Base-by-base conservation (phyloP, 2,113 vertebrate genomes). In the Corythaeola cristata region DNA sequence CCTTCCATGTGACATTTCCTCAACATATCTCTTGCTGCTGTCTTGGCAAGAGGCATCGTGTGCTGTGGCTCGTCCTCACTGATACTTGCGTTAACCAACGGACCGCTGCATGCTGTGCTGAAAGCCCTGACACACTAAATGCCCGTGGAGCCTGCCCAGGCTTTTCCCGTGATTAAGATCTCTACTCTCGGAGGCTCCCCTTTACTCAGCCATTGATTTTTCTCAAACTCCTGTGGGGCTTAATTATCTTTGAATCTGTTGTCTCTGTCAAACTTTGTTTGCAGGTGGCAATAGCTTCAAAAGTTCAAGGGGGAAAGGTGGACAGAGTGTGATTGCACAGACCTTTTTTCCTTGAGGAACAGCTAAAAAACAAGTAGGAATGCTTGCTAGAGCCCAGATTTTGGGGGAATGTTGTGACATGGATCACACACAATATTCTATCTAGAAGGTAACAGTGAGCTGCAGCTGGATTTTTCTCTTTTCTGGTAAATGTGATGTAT, bases 1-100 rank as follows among this genome's bases (percentile, higher is more conserved):
- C 77, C n/a, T 79, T 72, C 12, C 0, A 0, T 82, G 77, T 92
- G 73, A 47, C 4, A 0, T 75, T 85, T 44, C 47, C 69, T 55
- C 8, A 4, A 1, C 52, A 12, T 12, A 71, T 37, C 56, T 71
- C 80, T 88, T 90, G 82, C 82, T 24, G 2, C 39, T 37, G 30
- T 71, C 55, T 74, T 2, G 3, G 67, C 88, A 72, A 72, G 85
- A 75, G 81, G 37, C 2, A 2, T 6, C 2, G 0, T 35, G 79
- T 71, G 33, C 73, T 41, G 59, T 67, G 78, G 68, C 60, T 83
- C 30, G 47, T 73, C 74, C 63, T 35, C 50, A 32, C 58, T 67
- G 3, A 13, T 71, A 17, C 33, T 26, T 1, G 33, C 1, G 21
- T 58, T 41, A 9, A 24, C 32, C 0, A 0, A 7, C 0, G 7